Conservation (phyloP, 2,888 invertebrate species). For the Pristionchus maxplancki region DNA sequence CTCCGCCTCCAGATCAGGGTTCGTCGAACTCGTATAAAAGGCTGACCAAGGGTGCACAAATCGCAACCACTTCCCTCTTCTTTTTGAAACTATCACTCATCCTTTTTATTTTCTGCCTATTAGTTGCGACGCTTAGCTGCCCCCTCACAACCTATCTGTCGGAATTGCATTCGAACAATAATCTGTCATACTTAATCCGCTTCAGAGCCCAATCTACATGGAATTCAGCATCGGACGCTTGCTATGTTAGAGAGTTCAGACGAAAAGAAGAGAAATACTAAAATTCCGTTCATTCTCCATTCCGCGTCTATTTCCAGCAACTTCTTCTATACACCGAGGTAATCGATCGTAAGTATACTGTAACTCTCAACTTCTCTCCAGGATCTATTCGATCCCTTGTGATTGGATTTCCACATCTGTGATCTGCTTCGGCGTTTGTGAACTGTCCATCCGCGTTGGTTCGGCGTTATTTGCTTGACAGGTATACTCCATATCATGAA, state of each 20-base stretch:
- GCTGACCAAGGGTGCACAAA: background rate
- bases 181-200: too few relatives aligned
- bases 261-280: background rate
- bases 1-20: background rate
- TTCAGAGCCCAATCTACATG: background rate
- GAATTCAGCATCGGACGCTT: background rate
- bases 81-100: background rate
- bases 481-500: background rate
- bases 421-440: conserved; percentile 75
- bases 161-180: too few relatives aligned
- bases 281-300: background rate
- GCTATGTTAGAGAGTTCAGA: background rate
- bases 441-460: conserved; percentile 70
- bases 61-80: background rate
- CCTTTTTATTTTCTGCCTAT: background rate
- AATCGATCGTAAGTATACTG: background rate
- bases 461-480: conserved; percentile 63
- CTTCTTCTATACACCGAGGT: background rate
- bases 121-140: too few relatives aligned
- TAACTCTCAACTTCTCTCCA: background rate
- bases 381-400: conserved; percentile 55
- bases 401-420: conserved; percentile 73
- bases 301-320: background rate
- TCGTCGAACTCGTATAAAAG: background rate
- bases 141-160: too few relatives aligned